phyloP scores from a whole-genome alignment of 92 coral and sea anemone species.

The Actinostola sp. region DNA sequence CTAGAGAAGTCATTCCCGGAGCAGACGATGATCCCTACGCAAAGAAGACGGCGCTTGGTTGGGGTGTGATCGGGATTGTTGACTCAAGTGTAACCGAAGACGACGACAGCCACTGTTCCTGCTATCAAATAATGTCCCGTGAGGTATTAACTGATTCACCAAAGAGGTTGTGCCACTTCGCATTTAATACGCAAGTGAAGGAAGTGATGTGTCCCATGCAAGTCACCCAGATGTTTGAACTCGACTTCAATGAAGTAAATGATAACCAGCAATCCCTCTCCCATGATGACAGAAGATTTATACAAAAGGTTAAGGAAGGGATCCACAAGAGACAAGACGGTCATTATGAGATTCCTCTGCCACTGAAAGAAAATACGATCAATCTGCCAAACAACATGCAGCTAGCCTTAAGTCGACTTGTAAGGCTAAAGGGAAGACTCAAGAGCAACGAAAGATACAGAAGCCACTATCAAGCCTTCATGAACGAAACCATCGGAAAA shows the following conservation, averaged over 20 bases:
- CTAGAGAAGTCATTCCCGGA: constrained; percentile 37
- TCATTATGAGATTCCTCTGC: constrained; percentile 63
- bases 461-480: constrained; percentile 39
- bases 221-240: constrained; percentile 41
- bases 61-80: constrained; percentile 62
- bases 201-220: constrained; percentile 51
- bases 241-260: constrained; percentile 37
- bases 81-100: neutral
- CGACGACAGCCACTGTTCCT: neutral
- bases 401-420: constrained; percentile 43
- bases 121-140: too few species aligned
- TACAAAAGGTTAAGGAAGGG: constrained; percentile 31
- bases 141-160: too few species aligned
- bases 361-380: constrained; percentile 10
- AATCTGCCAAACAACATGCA: constrained; percentile 49
- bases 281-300: constrained; percentile 45
- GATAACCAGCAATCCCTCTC: constrained; percentile 12
- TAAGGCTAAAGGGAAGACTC: constrained; percentile 15
- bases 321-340: constrained; percentile 26
- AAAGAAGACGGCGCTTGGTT: too few species aligned
- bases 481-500: constrained; percentile 34
- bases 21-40: too few species aligned
- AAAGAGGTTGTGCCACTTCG: neutral
- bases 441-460: constrained; percentile 10
- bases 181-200: constrained; percentile 21